Conservation (phyloP, 2,797 vertebrate genomes). For the Lophotriccus pileatus region DNA sequence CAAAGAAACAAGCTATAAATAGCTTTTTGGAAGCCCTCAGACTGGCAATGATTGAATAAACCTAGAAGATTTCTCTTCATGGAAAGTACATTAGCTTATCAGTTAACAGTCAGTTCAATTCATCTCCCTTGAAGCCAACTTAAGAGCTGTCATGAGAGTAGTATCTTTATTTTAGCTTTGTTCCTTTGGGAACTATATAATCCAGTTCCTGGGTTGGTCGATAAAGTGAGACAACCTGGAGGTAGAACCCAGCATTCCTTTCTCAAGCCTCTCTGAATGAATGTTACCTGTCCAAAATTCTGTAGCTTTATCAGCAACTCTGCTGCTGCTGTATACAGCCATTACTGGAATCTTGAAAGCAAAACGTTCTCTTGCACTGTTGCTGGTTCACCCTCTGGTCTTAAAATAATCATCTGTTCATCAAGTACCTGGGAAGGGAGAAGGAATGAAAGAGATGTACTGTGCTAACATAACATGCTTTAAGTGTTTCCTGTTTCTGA, state of each 20-base stretch:
- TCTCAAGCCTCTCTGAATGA: neutral
- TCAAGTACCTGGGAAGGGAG: neutral
- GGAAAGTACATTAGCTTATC: neutral
- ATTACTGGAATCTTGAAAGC: neutral
- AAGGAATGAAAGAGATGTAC: neutral
- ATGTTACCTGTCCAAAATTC: neutral
- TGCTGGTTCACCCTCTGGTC: neutral
- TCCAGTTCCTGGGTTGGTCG: neutral
- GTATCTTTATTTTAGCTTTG: neutral
- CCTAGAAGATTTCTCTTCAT: neutral
- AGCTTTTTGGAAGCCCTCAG: neutral
- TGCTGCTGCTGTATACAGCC: neutral
- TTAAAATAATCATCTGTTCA: neutral
- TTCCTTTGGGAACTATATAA: neutral
- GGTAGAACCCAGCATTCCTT: neutral
- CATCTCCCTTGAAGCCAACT: neutral
- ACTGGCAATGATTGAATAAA: neutral
- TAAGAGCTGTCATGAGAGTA: neutral
- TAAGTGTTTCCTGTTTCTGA: neutral
- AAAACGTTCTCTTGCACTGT: neutral
- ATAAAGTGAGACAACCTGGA: neutral
- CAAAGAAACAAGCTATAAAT: slow-evolving; percentile 1
- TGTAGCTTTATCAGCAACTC: neutral
- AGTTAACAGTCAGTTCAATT: neutral
- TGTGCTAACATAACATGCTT: neutral